phyloP scores from a whole-genome alignment of 1,140 invertebrate species.

The Drosophila miranda region DNA sequence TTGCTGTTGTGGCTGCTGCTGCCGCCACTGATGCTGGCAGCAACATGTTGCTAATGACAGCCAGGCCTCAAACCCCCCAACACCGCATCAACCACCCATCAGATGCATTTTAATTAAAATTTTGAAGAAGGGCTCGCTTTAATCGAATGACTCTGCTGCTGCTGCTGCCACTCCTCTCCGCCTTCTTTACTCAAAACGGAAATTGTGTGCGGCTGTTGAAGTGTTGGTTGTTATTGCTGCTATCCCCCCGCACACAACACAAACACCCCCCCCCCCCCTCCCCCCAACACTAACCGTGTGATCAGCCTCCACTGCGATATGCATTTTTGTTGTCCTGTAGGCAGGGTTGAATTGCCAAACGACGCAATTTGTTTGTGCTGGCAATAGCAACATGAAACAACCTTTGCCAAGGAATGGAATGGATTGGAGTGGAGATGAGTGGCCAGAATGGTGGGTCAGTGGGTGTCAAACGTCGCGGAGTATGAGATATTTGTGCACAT shows the following conservation, averaged over 20 bases:
- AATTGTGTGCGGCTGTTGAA: slow-evolving; percentile 75
- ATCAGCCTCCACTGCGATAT: slow-evolving; percentile 4
- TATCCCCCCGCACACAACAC: not conserved
- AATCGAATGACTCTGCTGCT: slow-evolving; percentile 21
- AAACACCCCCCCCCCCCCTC: no score
- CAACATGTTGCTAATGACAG: slow-evolving; percentile 67
- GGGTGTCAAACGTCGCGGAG: slow-evolving; percentile 31
- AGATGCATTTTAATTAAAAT: slow-evolving; percentile 76
- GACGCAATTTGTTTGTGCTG: slow-evolving; percentile 64
- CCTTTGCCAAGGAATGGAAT: slow-evolving; percentile 21
- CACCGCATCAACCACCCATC: not conserved
- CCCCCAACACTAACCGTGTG: not conserved
- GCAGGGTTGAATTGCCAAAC: slow-evolving; percentile 77
- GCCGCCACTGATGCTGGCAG: slow-evolving; percentile 21
- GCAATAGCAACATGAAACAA: slow-evolving; percentile 20
- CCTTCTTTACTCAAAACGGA: slow-evolving; percentile 51
- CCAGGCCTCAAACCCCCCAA: slow-evolving; percentile 19
- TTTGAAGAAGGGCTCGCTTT: slow-evolving; percentile 40
- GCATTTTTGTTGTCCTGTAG: slow-evolving; percentile 68
- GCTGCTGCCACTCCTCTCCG: no score
- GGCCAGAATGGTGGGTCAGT: slow-evolving; percentile 41
- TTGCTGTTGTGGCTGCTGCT: slow-evolving; percentile 4
- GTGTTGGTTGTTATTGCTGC: slow-evolving; percentile 65
- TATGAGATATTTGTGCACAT: slow-evolving; percentile 77
- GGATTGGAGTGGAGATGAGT: not conserved